Conservation (phyloP, 2,888 invertebrate species). For the Ditula angustiorana region DNA sequence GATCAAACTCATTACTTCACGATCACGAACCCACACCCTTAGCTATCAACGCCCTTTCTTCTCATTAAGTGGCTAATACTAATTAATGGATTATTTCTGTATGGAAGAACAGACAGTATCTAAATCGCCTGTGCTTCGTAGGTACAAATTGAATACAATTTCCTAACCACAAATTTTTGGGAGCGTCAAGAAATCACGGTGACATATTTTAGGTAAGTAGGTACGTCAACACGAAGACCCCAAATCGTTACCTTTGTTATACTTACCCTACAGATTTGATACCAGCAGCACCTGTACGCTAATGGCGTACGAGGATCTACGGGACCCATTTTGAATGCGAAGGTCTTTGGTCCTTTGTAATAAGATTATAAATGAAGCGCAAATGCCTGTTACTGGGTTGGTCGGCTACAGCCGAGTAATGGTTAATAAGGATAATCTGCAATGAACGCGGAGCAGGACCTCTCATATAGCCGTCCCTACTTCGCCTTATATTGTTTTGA, state of each 20-base stretch:
- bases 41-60: too few relatives aligned
- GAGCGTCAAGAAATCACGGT: neutral
- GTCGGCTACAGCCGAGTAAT: constrained; percentile 2
- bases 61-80: too few relatives aligned
- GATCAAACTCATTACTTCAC: too few relatives aligned
- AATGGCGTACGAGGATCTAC: constrained; percentile 13
- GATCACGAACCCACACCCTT: too few relatives aligned
- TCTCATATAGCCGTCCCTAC: neutral
- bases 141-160: neutral
- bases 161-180: neutral
- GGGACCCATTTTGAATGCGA: constrained; percentile 8
- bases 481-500: neutral
- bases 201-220: neutral
- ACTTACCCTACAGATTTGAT: constrained; percentile 13
- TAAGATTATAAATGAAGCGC: constrained; percentile 26
- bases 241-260: neutral
- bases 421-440: constrained; percentile 26
- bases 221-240: neutral
- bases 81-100: too few relatives aligned
- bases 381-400: neutral
- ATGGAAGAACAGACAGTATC: neutral
- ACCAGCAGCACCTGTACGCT: neutral
- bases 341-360: constrained; percentile 22
- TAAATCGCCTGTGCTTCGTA: neutral
- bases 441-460: neutral